These are phyloP conservation scores for Chelonoidis abingdonii DNA, from an alignment of 2,113 vertebrate genomes.

Conservation along the genomic window DNA sequence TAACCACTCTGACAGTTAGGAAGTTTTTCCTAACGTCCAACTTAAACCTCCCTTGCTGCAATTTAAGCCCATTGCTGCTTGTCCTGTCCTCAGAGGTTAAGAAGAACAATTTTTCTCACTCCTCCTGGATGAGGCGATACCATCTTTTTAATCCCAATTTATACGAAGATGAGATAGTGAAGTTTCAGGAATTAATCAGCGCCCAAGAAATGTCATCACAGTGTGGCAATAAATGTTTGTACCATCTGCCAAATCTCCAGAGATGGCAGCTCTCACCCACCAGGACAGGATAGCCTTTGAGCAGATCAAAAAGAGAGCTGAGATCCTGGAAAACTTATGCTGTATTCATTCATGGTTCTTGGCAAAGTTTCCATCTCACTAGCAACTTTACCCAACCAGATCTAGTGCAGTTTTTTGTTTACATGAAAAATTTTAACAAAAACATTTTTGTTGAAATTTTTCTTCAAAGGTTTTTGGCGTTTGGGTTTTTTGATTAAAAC, in stretches of 20 bases:
- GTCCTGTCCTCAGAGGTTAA: no score
- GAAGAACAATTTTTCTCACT: no score
- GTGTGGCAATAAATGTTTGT: background rate
- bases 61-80: no score
- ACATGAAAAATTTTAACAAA: background rate
- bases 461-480: background rate
- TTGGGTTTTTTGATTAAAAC: background rate
- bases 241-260: background rate
- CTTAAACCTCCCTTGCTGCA: no score
- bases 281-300: background rate
- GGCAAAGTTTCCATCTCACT: background rate
- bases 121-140: background rate
- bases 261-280: accelerated
- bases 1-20: no score
- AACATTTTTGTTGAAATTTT: background rate
- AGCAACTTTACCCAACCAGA: background rate
- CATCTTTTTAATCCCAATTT: background rate
- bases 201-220: background rate
- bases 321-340: background rate
- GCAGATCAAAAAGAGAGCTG: background rate
- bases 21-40: no score
- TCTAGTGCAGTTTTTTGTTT: background rate
- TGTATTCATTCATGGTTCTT: background rate
- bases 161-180: background rate
- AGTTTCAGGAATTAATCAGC: background rate